phyloP scores from a whole-genome alignment of 2,113 vertebrate genomes.

The Leptodactylus fuscus region DNA sequence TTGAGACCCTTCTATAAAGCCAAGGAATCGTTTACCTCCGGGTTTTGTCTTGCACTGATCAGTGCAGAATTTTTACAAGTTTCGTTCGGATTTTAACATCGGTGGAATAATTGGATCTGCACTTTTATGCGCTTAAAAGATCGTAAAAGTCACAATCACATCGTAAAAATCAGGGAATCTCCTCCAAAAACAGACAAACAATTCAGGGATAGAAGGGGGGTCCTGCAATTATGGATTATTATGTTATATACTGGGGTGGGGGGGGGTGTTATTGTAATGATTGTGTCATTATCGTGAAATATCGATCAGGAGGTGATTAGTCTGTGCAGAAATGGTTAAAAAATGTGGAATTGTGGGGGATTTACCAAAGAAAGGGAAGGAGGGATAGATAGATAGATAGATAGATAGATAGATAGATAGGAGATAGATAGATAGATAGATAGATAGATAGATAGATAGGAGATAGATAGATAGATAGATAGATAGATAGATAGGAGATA shows the following conservation, averaged over 20 bases:
- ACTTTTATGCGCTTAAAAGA: slow-evolving; percentile 41
- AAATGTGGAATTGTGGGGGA: neutral
- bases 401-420: neutral
- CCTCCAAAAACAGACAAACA: neutral
- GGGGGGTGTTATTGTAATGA: too few relatives aligned
- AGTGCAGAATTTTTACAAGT: neutral
- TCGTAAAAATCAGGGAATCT: neutral
- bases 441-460: neutral
- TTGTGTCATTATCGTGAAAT: neutral
- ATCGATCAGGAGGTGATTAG: neutral
- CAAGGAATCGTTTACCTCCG: neutral
- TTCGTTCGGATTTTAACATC: neutral
- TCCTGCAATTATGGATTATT: neutral
- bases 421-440: neutral
- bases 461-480: neutral
- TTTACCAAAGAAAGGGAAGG: neutral
- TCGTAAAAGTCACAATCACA: slow-evolving; percentile 40
- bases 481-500: neutral
- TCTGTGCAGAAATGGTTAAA: neutral
- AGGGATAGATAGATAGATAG: neutral
- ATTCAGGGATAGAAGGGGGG: neutral
- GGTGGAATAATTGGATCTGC: slow-evolving; percentile 19
- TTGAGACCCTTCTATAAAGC: neutral
- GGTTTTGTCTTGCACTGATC: slow-evolving; percentile 1
- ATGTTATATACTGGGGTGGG: neutral